These are phyloP conservation scores for Cheilosia variabilis DNA, from an alignment of 2,888 invertebrate genomes.

Conservation along the genomic window DNA sequence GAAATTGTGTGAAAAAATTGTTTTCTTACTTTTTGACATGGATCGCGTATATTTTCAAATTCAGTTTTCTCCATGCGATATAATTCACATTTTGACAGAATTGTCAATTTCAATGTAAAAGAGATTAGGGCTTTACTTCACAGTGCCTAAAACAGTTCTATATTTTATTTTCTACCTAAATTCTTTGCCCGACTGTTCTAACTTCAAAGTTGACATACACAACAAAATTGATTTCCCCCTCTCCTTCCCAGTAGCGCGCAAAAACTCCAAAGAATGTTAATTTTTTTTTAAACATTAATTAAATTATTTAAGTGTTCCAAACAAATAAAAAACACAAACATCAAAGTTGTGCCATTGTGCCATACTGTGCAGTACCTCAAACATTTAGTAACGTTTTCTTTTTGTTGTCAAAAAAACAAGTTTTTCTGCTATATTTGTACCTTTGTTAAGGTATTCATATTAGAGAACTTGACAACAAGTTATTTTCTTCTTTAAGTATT, in stretches of 20 bases:
- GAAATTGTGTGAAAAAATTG: not conserved
- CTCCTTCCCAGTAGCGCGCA: conserved; percentile 27
- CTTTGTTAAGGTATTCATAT: conserved; percentile 11
- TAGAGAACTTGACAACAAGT: conserved; percentile 21
- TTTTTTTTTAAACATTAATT: conserved; percentile 32
- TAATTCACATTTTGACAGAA: not conserved
- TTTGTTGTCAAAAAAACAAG: conserved; percentile 1
- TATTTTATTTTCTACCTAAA: conserved; percentile 10
- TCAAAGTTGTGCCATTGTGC: conserved; percentile 78
- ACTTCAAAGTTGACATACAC: conserved; percentile 37
- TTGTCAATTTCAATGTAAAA: not conserved
- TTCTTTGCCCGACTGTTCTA: conserved; percentile 23
- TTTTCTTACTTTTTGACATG: not conserved
- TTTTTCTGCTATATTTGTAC: conserved; percentile 3
- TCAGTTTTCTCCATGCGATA: not conserved
- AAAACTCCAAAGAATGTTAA: conserved; percentile 74
- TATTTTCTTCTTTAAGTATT: conserved; percentile 38
- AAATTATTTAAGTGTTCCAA: conserved; percentile 68
- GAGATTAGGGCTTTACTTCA: conserved; percentile 4
- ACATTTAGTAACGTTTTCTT: conserved; percentile 21
- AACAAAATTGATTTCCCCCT: conserved; percentile 2
- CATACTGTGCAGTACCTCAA: conserved; percentile 84
- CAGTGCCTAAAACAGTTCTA: no score
- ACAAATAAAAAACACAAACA: conserved; percentile 72
- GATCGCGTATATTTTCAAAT: not conserved